Evolutionary conservation across 2,113 vertebrate genomes (phyloP), one percentile per base, ranked within the genome.

Genomic region (Bambusicola thoracicus): DNA sequence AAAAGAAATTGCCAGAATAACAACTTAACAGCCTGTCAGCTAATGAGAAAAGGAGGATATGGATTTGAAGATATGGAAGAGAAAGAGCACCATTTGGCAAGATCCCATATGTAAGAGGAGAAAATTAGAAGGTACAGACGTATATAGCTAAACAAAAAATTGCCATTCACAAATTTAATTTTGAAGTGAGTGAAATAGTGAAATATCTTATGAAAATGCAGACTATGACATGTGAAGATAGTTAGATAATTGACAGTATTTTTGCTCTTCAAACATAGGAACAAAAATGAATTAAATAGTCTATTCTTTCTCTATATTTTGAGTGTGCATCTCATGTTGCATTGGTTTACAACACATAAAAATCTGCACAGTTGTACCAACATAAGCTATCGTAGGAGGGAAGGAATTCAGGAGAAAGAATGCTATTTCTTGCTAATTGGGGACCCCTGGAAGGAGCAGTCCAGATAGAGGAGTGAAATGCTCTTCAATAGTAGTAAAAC

Each of bases 181-280:
- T 14, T 25, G 40, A 25, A 56, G 32, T 6, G 6, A 20, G 5
- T 9, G 12, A 59, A 72, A 43, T 2, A 20, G 5, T 9, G 12
- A 59, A 72, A 43, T 2, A 0, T 30, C 65, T 43, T 0, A 4
- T 11, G n/a, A 40, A 80, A 82, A 6, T 0, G 7, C 30, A 41
- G 53, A n/a, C 38, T 2, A 2, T 24, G 36, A 13, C 8, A 24
- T 69, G 14, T 16, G 15, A 81, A 73, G 14, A 2, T n/a, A 10
- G 38, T 13, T 2, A 48, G 48, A n/a, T 1, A 66, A 56, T 9
- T 29, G 18, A 13, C 74, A 72, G 16, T 7, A 4, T 10, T 85
- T 81, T 18, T 77, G 2, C 5, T 63, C 63, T 81, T 34, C 20
- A 51, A 82, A 56, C n/a, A 16, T 21, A 1, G 0, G 22, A 30